Base-by-base conservation (phyloP, 2,113 vertebrate genomes). In the Eulemur macaco region DNA sequence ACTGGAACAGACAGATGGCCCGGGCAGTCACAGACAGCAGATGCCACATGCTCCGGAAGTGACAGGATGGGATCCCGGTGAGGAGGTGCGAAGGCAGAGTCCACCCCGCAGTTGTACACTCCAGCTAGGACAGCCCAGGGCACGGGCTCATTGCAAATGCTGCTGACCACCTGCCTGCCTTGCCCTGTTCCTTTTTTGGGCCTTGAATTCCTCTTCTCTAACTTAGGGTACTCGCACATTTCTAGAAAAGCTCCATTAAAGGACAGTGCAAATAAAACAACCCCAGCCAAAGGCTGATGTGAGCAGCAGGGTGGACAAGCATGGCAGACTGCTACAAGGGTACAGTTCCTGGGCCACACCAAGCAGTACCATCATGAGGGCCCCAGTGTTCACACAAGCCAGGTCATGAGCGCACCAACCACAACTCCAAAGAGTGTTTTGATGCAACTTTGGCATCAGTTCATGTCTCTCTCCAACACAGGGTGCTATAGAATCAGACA, bases 71-170 rank as follows among this genome's bases (percentile, higher is more conserved):
- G 23, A 25, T 23, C 58, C 56, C 25, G 58, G 1, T 3, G 12
- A 82, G 37, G 52, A 7, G 10, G 13, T 12, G 3, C 2, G 37
- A 73, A 86, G 34, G 34, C 42, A 10, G 21, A 34, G 47, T 45
- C 83, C 3, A 1, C 23, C 15, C 27, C 18, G 56, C 9, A 21
- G 81, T 5, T 9, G 0, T 11, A 3, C 25, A 31, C 10, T 21
- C 64, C 2, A 0, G 10, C 21, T 25, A 80, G 63, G 42, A 66
- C 10, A 42, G 45, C 39, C 45, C 45, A 4, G 34, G 20, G 27
- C 27, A 47, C 2, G 2, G 9, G 20, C 27, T 85, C 54, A 50
- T 15, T 4, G 45, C 54, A 29, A 3, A 14, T 17, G 56, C 58
- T 74, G 27, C 37, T 11, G 6, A 54, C 21, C 34, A 15, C 34